Conservation (phyloP, 2,113 vertebrate species). For the Aplodontia rufa region DNA sequence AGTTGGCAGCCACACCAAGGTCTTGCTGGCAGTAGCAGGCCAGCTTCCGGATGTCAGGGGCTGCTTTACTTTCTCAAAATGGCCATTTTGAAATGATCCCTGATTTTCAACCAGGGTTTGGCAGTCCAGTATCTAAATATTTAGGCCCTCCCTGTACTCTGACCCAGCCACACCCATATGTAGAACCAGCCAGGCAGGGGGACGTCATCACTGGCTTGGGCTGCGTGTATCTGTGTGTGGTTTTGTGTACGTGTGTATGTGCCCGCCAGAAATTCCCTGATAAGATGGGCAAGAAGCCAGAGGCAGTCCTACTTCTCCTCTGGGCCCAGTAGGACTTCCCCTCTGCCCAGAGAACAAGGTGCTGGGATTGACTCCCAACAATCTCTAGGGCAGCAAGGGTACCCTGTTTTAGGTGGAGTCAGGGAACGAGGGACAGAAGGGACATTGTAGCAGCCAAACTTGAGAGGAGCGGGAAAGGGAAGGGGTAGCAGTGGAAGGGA, state of each 20-base stretch:
- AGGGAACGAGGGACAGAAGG: constrained; percentile 26
- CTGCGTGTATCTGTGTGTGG: constrained; percentile 68
- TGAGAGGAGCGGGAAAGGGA: constrained; percentile 58
- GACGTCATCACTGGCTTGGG: constrained; percentile 72
- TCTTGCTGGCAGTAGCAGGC: neutral
- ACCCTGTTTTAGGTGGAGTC: constrained; percentile 40
- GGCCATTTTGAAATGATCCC: constrained; percentile 62
- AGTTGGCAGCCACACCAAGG: constrained; percentile 16
- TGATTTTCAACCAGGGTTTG: constrained; percentile 56
- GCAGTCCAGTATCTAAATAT: constrained; percentile 70
- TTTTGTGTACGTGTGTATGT: constrained; percentile 63
- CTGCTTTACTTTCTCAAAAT: constrained; percentile 40
- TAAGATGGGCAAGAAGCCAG: constrained; percentile 69
- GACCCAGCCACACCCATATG: constrained; percentile 78
- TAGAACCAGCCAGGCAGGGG: constrained; percentile 70
- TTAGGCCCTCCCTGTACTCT: constrained; percentile 78
- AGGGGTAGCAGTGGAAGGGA: constrained; percentile 61
- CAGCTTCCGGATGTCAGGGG: neutral
- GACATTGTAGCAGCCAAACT: constrained; percentile 9
- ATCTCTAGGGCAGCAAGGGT: constrained; percentile 22
- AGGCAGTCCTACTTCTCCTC: constrained; percentile 28
- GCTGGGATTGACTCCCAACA: neutral
- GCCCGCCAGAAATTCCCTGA: constrained; percentile 67
- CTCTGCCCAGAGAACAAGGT: constrained; percentile 35
- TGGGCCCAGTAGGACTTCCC: neutral